Evolutionary conservation across 64 coral and sea anemone genomes (phyloP).

Genomic region (Porites lutea): DNA sequence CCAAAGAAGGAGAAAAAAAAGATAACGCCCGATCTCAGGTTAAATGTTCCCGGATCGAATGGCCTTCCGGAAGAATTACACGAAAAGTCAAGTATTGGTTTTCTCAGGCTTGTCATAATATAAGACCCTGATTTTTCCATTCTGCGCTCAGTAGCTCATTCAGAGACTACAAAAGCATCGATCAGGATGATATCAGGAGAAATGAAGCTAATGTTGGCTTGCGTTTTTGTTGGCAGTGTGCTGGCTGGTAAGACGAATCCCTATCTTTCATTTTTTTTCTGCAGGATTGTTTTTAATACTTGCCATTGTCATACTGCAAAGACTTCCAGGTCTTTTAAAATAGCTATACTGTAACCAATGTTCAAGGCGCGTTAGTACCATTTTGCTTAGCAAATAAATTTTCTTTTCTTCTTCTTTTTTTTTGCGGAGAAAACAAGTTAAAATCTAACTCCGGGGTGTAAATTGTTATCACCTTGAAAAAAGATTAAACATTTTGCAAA

Average conservation of each 20-base stretch:
- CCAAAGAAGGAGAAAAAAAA: too few relatives aligned
- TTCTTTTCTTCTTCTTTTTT: not conserved
- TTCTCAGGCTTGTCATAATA: not conserved
- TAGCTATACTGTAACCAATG: too few relatives aligned
- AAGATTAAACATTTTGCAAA: not conserved
- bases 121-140: not conserved
- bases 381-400: not conserved
- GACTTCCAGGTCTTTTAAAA: not conserved
- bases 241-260: conserved; percentile 6
- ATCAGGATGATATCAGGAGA: not conserved
- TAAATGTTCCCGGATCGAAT: too few relatives aligned
- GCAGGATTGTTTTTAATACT: too few relatives aligned
- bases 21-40: too few relatives aligned
- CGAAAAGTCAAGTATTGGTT: not conserved
- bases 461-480: not conserved
- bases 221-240: not conserved
- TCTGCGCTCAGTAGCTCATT: conserved; percentile 3
- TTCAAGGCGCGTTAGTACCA: too few relatives aligned
- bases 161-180: not conserved
- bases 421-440: too few relatives aligned
- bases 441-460: too few relatives aligned
- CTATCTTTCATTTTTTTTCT: not conserved
- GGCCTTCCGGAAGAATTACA: too few relatives aligned
- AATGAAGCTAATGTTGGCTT: conserved; percentile 26
- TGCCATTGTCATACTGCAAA: too few relatives aligned